Percentiles rank a stretch among this genome's conserved stretches.
Conservation (phyloP, 2,113 vertebrate genomes). For the Antigone vipio region DNA sequence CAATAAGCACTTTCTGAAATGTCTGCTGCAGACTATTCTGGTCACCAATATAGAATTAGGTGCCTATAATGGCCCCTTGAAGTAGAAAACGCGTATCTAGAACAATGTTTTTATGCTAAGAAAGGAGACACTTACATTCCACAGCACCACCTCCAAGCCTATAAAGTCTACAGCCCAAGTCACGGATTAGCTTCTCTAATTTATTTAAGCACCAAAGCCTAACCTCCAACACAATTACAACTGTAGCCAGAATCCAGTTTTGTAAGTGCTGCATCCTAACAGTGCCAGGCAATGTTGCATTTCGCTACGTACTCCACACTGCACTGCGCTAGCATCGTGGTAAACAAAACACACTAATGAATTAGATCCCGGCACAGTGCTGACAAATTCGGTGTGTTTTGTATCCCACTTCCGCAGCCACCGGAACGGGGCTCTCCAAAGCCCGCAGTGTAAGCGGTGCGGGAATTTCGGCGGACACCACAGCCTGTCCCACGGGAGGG, state of each 20-base stretch:
- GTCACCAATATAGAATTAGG: constrained; percentile 51
- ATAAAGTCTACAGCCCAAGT: background rate
- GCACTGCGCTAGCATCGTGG: rapidly evolving
- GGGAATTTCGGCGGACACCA: rapidly evolving
- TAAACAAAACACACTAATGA: rapidly evolving
- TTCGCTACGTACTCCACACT: rapidly evolving
- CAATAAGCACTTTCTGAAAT: constrained; percentile 16
- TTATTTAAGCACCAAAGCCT: background rate
- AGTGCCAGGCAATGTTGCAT: background rate
- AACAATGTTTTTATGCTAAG: constrained; percentile 25
- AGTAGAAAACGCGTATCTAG: background rate
- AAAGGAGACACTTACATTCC: constrained; percentile 8
- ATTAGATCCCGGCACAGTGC: rapidly evolving
- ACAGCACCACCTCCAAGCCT: background rate
- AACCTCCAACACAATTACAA: background rate
- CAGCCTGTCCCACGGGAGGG: rapidly evolving
- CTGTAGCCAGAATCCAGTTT: background rate
- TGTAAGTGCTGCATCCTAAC: background rate
- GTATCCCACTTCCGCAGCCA: rapidly evolving
- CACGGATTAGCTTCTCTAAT: background rate
- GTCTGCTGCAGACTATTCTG: constrained; percentile 23
- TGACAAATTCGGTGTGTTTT: background rate
- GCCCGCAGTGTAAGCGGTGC: rapidly evolving
- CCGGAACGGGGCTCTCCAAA: rapidly evolving
- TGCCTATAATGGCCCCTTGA: background rate